A percentile compares a stretch with the other conserved stretches of the same genome.
These are phyloP conservation scores for Trididemnum clinides DNA, from an alignment of 23 tunicate species.

Conservation along the genomic window DNA sequence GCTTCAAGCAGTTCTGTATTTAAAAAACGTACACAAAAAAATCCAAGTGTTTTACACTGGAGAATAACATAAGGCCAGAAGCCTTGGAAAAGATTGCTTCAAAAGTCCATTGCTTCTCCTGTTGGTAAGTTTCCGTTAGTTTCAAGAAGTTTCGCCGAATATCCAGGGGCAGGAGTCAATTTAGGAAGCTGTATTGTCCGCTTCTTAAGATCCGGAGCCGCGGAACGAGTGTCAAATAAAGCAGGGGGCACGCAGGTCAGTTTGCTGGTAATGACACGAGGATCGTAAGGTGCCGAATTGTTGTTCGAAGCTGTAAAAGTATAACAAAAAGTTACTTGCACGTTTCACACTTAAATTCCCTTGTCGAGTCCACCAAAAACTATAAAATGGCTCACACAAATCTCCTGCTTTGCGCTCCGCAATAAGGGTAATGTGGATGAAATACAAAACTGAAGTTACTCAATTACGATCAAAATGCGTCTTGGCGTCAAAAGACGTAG, in stretches of 20 bases:
- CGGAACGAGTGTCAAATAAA: slow-evolving; percentile 42
- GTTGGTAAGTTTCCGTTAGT: slow-evolving; percentile 43
- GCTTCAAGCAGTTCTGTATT: no score
- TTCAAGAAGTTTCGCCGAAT: slow-evolving; percentile 16
- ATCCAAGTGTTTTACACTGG: no score
- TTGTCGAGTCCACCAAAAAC: not conserved
- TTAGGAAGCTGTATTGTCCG: slow-evolving; percentile 70
- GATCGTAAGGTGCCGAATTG: slow-evolving; percentile 69
- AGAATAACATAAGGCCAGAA: no score
- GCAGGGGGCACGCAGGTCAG: slow-evolving; percentile 15
- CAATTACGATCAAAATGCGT: no score
- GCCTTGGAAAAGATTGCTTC: no score
- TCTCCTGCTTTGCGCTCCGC: not conserved
- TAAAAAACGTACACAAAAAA: no score
- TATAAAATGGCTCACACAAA: not conserved
- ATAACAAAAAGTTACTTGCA: not conserved
- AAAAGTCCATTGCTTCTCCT: slow-evolving; percentile 56
- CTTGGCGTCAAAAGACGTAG: no score
- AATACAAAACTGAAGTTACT: not conserved
- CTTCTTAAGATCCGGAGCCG: slow-evolving; percentile 50
- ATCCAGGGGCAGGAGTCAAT: slow-evolving; percentile 61
- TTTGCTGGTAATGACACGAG: slow-evolving; percentile 49
- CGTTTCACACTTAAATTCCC: no score
- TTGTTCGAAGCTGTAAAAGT: slow-evolving; percentile 16
- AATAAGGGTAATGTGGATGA: not conserved